phyloP scores from a whole-genome alignment of 2,888 invertebrate species.

The Spodoptera exigua region DNA sequence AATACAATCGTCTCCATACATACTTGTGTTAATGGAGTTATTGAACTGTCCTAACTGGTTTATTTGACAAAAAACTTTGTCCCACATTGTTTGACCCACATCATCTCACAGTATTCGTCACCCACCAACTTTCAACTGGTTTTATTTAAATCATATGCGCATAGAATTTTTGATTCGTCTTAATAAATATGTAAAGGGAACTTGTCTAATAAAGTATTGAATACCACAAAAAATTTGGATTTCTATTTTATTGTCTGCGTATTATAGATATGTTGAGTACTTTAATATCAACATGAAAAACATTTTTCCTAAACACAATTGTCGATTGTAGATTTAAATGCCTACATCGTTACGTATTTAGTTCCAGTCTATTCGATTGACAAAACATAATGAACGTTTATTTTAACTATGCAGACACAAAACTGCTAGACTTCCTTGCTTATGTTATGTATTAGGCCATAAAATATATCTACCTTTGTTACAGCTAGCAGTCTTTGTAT shows the following conservation, averaged over 20 bases:
- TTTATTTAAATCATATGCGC: constrained; percentile 16
- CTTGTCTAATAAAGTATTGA: too few species aligned
- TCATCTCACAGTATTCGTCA: constrained; percentile 4
- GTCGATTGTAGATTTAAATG: not conserved
- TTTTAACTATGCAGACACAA: too few species aligned
- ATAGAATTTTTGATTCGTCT: not conserved
- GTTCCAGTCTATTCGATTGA: constrained; percentile 4
- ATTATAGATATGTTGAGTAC: not conserved
- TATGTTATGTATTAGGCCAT: not conserved
- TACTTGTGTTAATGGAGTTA: too few species aligned
- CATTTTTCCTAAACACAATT: constrained; percentile 22
- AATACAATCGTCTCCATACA: too few species aligned
- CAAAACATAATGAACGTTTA: constrained; percentile 1
- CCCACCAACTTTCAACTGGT: constrained; percentile 38
- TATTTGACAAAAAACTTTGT: constrained; percentile 45
- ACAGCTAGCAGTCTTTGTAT: too few species aligned
- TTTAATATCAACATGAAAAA: constrained; percentile 4
- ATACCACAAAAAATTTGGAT: too few species aligned
- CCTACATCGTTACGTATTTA: not conserved
- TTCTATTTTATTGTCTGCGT: too few species aligned
- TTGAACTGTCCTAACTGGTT: constrained; percentile 48
- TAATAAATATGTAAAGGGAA: too few species aligned
- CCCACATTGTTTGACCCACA: constrained; percentile 50
- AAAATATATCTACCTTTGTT: too few species aligned
- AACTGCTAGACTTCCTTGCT: too few species aligned